Conservation (phyloP, 1,140 invertebrate genomes). For the Holotrichia oblita region DNA sequence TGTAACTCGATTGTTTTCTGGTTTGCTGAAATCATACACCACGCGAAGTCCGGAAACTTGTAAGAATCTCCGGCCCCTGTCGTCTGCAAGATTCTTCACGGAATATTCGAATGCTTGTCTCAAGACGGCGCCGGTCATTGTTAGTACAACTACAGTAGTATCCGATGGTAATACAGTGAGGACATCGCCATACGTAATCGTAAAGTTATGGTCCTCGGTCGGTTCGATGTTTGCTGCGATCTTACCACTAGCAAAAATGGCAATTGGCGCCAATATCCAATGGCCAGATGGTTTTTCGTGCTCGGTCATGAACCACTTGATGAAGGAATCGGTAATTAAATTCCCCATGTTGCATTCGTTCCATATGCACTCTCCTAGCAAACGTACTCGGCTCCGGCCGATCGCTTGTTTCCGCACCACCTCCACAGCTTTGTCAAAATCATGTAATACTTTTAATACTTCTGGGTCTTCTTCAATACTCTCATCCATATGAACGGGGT, state of each 20-base stretch:
- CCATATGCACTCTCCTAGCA: not conserved
- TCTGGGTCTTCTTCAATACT: not conserved
- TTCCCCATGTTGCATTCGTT: not conserved
- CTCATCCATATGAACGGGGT: not conserved
- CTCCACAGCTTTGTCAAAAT: not conserved
- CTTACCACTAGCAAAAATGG: not conserved
- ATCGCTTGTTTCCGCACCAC: not conserved
- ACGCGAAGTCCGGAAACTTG: not conserved
- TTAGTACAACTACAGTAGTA: not conserved
- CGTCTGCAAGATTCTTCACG: not conserved
- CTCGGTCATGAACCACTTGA: not conserved
- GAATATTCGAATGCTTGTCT: not conserved
- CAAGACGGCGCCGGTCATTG: not conserved
- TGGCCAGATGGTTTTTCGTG: no score
- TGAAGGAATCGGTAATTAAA: not conserved
- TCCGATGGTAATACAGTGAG: not conserved
- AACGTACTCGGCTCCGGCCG: not conserved
- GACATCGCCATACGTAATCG: not conserved
- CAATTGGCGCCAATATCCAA: no score
- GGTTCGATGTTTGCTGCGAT: not conserved
- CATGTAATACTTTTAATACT: not conserved
- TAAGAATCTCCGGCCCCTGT: not conserved
- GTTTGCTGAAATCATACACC: not conserved
- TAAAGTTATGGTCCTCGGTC: not conserved
- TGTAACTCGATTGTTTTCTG: not conserved